Evolutionary conservation across 2,888 invertebrate genomes (phyloP).

Genomic region (Microctonus hyperodae): DNA sequence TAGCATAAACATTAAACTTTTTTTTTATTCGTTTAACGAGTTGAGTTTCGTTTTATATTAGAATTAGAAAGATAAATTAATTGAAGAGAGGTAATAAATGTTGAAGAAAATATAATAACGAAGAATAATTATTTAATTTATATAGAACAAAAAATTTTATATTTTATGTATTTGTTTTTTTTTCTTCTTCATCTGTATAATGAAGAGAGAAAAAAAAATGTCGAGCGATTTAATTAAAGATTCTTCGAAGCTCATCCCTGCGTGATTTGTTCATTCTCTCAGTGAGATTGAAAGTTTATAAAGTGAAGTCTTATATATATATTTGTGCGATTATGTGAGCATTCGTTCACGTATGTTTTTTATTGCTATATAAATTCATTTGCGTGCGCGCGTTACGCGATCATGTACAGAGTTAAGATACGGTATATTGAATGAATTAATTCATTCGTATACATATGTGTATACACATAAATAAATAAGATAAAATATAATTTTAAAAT

Average conservation of each 20-base stretch:
- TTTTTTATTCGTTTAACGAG: not conserved
- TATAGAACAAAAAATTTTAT: too few relatives aligned
- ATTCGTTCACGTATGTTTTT: not conserved
- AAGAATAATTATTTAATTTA: too few relatives aligned
- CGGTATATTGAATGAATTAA: not conserved
- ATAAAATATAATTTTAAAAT: not conserved
- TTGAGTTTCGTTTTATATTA: too few relatives aligned
- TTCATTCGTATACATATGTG: not conserved
- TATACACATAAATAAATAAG: not conserved
- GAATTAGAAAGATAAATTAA: too few relatives aligned
- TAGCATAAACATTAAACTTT: not conserved
- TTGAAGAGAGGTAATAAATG: too few relatives aligned
- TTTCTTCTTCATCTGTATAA: too few relatives aligned
- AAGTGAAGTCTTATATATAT: not conserved
- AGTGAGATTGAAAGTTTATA: not conserved
- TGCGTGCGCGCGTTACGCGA: not conserved
- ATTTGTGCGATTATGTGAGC: not conserved
- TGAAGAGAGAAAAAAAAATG: not conserved
- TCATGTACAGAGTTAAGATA: not conserved
- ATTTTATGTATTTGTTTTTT: too few relatives aligned
- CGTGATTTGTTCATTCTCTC: conserved; percentile 25
- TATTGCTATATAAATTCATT: conserved; percentile 1
- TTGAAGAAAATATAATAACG: too few relatives aligned
- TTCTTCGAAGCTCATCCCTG: conserved; percentile 29
- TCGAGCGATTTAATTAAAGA: conserved; percentile 36